Conservation (phyloP, 2,888 invertebrate genomes). For the Calephelis perditalis region DNA sequence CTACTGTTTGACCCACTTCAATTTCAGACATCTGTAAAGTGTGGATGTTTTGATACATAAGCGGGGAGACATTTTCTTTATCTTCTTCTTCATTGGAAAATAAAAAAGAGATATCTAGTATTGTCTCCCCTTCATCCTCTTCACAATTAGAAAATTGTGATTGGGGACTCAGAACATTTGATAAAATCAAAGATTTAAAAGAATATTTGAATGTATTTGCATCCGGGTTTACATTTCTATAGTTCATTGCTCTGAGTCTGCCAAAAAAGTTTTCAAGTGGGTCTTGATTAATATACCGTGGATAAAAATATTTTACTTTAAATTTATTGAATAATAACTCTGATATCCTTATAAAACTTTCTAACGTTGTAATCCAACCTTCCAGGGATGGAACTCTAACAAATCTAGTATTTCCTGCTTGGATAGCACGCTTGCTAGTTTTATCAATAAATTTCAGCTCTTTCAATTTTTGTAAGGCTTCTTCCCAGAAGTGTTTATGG, state of each 20-base stretch:
- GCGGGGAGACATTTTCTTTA: slow-evolving; percentile 4
- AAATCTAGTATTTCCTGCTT: background rate
- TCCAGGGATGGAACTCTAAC: slow-evolving; percentile 13
- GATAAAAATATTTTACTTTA: slow-evolving; percentile 16
- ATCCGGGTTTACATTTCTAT: slow-evolving; percentile 12
- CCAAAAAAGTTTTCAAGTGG: slow-evolving; percentile 20
- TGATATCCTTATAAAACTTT: slow-evolving; percentile 16
- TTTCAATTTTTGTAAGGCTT: slow-evolving; percentile 15
- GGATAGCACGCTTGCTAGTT: slow-evolving; percentile 9
- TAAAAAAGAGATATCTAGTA: background rate
- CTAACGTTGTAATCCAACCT: slow-evolving; percentile 15
- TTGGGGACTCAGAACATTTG: slow-evolving; percentile 11
- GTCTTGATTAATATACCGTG: slow-evolving; percentile 13
- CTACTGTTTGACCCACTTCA: background rate
- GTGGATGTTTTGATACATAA: background rate
- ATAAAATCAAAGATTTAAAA: background rate
- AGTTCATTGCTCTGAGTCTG: slow-evolving; percentile 14
- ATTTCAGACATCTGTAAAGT: background rate
- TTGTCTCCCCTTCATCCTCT: slow-evolving; percentile 10
- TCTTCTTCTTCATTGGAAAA: background rate
- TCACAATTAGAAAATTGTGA: slow-evolving; percentile 12
- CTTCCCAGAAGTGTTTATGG: slow-evolving; percentile 16
- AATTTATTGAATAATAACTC: slow-evolving; percentile 16
- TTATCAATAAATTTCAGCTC: slow-evolving; percentile 14
- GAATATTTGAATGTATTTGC: slow-evolving; percentile 1